Evolutionary conservation across 23 tunicate species (phyloP), one percentile per base, ranked within the genome.

Genomic region (Trididemnum nubilum): DNA sequence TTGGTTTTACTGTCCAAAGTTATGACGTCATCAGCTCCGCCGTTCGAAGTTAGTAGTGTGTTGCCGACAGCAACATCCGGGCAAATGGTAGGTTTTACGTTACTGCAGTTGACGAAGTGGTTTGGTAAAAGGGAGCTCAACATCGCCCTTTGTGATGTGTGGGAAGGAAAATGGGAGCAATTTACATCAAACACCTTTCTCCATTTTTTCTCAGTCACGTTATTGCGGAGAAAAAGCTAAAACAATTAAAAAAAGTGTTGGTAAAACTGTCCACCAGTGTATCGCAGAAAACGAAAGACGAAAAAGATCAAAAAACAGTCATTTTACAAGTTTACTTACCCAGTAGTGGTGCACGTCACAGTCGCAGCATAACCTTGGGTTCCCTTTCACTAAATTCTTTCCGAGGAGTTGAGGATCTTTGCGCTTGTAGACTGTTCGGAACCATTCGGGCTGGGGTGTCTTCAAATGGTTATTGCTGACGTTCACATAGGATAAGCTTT

Each of bases 211-310:
- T 67, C 74, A 31, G 21, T 21, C 25, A 67, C 37, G 3, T 31
- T 38, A 33, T 33, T 33, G 7, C 4, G 74, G n/a, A 31, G 74
- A 67, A 67, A 67, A 67, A 3, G 4, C 74, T 67, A 67, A 67
- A 67, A 63, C 28, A 23, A 63, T 63, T 4, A 63, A 63, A 15
- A 23, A 4, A 23, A 63, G 24, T 63, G 28, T 63, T n/a, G n/a
- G n/a, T n/a, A n/a, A n/a, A n/a, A n/a, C n/a, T n/a, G n/a, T n/a
- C n/a, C n/a, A n/a, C n/a, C n/a, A n/a, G n/a, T n/a, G n/a, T n/a
- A n/a, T n/a, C n/a, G n/a, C n/a, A n/a, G n/a, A n/a, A 15, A 61
- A 61, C 67, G n/a, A 4, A 61, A 15, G 54, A 7, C 54, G 15
- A 44, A 44, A 44, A 7, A 44, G 54, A 44, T 7, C 54, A 44